Percentiles rank a stretch among this genome's conserved stretches.
Evolutionary conservation across 2,113 vertebrate genomes (phyloP).

Genomic region (Scomber scombrus): DNA sequence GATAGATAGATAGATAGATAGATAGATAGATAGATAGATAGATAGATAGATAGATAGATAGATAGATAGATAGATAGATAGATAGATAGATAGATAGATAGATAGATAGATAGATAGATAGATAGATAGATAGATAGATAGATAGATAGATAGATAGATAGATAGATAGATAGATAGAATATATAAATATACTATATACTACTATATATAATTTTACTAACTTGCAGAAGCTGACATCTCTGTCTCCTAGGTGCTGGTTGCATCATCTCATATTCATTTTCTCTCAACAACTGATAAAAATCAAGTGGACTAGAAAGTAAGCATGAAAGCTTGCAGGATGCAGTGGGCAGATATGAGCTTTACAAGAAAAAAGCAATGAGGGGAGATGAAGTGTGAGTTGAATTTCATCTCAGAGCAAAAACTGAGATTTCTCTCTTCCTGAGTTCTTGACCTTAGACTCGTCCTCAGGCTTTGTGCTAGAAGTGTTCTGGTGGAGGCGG

Average conservation of each 20-base stretch:
- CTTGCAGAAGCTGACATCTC: not conserved
- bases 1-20: no score
- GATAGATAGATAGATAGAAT: no score
- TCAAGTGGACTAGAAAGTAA: not conserved
- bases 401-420: conserved; percentile 34
- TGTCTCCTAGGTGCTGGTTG: no score
- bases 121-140: no score
- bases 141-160: no score
- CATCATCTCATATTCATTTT: not conserved
- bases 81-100: no score
- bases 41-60: no score
- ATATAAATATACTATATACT: no score
- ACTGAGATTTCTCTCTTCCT: conserved; percentile 22
- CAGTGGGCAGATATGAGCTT: not conserved
- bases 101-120: no score
- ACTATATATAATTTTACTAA: no score
- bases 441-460: conserved; percentile 57
- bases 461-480: conserved; percentile 64
- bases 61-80: no score
- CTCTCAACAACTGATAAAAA: conserved; percentile 13
- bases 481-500: conserved; percentile 46
- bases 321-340: not conserved
- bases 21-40: no score
- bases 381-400: conserved; percentile 21
- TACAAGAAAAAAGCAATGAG: conserved; percentile 24